Evolutionary conservation across 2,797 vertebrate genomes (phyloP).

Genomic region (Synanceia verrucosa): DNA sequence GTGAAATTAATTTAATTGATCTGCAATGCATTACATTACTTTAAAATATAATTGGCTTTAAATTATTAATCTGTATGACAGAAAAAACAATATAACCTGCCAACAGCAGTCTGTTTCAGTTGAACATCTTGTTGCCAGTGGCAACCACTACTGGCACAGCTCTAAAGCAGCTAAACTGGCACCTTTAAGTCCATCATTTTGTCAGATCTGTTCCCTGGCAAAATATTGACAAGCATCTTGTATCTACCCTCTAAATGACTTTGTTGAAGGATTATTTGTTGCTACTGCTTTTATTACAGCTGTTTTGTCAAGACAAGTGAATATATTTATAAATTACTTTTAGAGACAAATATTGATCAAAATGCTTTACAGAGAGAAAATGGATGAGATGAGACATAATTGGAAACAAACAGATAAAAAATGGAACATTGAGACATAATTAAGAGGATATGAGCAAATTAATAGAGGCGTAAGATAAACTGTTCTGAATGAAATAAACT

Average conservation of each 20-base stretch:
- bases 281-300: neutral
- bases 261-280: neutral
- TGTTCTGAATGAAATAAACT: neutral
- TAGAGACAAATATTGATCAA: constrained; percentile 1
- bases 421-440: neutral
- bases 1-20: neutral
- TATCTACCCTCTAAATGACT: neutral
- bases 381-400: neutral
- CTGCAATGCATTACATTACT: neutral
- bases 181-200: neutral
- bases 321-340: neutral
- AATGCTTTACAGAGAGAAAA: neutral
- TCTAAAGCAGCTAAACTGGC: neutral
- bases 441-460: neutral
- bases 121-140: neutral
- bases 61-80: neutral
- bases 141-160: neutral
- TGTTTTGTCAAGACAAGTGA: neutral
- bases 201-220: neutral
- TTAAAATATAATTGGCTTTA: neutral
- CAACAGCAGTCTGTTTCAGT: neutral
- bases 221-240: constrained; percentile 2
- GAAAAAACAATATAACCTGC: neutral
- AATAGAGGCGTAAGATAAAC: neutral
- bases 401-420: neutral